Base-by-base conservation (phyloP, 2,113 vertebrate species). In the Cyrtonyx montezumae region DNA sequence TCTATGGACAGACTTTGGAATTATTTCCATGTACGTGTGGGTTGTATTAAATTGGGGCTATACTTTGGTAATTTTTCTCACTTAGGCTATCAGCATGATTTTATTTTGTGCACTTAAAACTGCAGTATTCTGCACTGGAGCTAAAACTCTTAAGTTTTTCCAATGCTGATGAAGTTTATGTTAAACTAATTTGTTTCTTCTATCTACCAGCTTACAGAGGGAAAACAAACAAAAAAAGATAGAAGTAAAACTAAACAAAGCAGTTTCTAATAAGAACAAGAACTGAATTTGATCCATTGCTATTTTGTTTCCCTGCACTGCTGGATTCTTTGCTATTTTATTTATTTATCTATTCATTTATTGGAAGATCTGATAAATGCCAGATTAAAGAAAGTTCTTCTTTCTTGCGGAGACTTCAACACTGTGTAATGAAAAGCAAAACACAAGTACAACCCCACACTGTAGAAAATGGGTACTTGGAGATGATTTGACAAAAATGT, bases 181-280 rank as follows among this genome's bases (percentile, higher is more conserved):
- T 79, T 87, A 81, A 87, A 92, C 68, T 80, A 85, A 87, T 93
- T 85, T 26, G 71, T 91, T 79, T 94, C 87, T 89, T n/a, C 61
- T 56, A 22, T 68, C n/a, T 61, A 85, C 15, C 30, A 75, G 15
- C 9, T 34, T 84, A 51, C 40, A 65, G 75, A 77, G 20, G 45
- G 37, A 58, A 83, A 91, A 70, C 43, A 74, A 40, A 13, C 40
- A 91, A 51, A 22, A 20, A 21, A 34, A 58, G 32, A 34, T 58
- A 58, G 34, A 58, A 26, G 51, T 28, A 53, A 58, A 34, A 19
- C 37, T 17, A 40, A 26, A 62, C 23, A 62, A 26, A n/a, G 12
- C 32, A 15, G 18, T 76, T 21, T 87, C 70, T 91, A 73, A 83
- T 87, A 90, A 87, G 93, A 85, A 80, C 77, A 63, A 34, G 62